A percentile compares a stretch with the other conserved stretches of the same genome.
These are phyloP conservation scores for Malacosoma neustria DNA, from an alignment of 2,888 invertebrate genomes.

Conservation along the genomic window DNA sequence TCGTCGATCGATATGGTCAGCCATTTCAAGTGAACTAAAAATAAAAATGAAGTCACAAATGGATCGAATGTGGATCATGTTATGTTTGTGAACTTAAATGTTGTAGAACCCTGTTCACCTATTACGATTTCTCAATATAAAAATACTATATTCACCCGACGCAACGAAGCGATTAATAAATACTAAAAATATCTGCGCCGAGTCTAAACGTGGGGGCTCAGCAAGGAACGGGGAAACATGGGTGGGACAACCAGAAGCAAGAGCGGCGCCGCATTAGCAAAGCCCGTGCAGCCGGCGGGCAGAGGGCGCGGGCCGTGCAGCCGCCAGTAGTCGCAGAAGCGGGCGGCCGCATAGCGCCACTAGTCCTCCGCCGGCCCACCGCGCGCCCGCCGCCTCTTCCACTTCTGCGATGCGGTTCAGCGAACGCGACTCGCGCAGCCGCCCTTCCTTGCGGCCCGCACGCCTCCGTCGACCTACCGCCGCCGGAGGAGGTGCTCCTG, in stretches of 20 bases:
- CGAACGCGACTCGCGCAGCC: slow-evolving; percentile 87
- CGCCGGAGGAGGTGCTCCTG: slow-evolving; percentile 16
- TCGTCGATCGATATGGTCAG: neutral
- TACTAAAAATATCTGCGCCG: too few relatives aligned
- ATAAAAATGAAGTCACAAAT: neutral
- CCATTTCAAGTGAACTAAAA: neutral
- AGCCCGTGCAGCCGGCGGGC: slow-evolving; percentile 59
- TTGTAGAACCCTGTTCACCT: slow-evolving; percentile 59
- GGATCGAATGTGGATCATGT: neutral
- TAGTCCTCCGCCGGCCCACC: slow-evolving; percentile 52
- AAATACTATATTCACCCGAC: neutral
- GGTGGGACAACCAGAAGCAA: neutral
- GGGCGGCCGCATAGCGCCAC: slow-evolving; percentile 63
- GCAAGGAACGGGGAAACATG: neutral
- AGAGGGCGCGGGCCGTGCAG: slow-evolving; percentile 56
- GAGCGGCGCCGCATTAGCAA: slow-evolving; percentile 32
- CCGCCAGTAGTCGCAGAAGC: slow-evolving; percentile 62
- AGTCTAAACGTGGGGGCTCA: too few relatives aligned
- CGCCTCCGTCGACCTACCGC: slow-evolving; percentile 45
- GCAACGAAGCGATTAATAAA: neutral
- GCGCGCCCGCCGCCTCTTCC: slow-evolving; percentile 78
- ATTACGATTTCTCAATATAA: slow-evolving; percentile 2
- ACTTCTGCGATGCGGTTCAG: slow-evolving; percentile 90
- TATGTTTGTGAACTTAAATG: slow-evolving; percentile 25
- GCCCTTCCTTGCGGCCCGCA: slow-evolving; percentile 58